Evolutionary conservation across 2,113 vertebrate species (phyloP).

Genomic region (Rhadina sibilatrix): DNA sequence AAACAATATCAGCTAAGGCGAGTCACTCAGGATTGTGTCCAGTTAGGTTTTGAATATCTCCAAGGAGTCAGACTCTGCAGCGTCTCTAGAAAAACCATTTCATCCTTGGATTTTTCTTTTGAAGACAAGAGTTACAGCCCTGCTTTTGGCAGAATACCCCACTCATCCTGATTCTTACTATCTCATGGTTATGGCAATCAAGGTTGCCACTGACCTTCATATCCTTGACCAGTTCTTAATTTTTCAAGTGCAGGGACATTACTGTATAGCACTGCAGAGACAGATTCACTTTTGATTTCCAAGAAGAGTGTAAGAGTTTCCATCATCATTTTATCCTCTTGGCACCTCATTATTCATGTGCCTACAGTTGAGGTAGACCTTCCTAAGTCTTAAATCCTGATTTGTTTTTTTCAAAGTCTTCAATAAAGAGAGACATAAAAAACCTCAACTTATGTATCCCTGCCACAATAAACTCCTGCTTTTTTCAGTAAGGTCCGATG

Average conservation of each 20-base stretch:
- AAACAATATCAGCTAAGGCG: not conserved
- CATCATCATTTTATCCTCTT: not conserved
- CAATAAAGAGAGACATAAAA: not conserved
- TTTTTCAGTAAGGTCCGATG: slow-evolving; percentile 80
- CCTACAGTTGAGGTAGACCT: not conserved
- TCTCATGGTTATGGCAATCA: not conserved
- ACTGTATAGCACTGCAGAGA: not conserved
- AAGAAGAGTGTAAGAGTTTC: not conserved
- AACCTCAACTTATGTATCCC: slow-evolving; percentile 73
- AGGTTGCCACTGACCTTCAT: not conserved
- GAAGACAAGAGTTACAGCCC: not conserved
- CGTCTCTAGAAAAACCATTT: not conserved
- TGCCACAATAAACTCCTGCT: slow-evolving; percentile 76
- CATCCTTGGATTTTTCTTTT: not conserved
- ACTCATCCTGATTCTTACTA: not conserved
- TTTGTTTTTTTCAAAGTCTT: not conserved
- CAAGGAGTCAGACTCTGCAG: not conserved
- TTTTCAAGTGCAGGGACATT: not conserved
- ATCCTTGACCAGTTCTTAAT: not conserved
- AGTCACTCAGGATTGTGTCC: not conserved
- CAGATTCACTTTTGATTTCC: not conserved
- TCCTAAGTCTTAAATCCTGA: not conserved
- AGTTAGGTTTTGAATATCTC: not conserved
- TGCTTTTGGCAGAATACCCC: not conserved
- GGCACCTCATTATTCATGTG: not conserved